A percentile compares a stretch with the other conserved stretches of the same genome.
phyloP scores from a whole-genome alignment of 1,140 invertebrate genomes.

The Caerostris extrusa region DNA sequence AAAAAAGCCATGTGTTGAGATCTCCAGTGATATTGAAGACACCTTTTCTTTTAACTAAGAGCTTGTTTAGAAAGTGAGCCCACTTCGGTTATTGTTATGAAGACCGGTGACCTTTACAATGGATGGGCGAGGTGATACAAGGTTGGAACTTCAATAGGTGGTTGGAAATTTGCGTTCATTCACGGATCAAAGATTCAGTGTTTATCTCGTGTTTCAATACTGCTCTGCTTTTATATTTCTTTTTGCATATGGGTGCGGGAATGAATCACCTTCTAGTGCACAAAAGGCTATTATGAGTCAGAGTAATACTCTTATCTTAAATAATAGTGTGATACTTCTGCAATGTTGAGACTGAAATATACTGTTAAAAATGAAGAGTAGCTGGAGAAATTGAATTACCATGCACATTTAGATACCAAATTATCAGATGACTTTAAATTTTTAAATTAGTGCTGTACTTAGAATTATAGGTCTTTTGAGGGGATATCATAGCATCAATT shows the following conservation, averaged over 20 bases:
- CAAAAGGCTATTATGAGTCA: not conserved
- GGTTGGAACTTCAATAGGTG: not conserved
- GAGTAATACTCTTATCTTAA: constrained; percentile 28
- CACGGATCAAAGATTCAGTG: constrained; percentile 33
- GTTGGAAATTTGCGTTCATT: constrained; percentile 22
- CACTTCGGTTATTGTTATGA: constrained; percentile 36
- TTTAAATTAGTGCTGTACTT: too few relatives aligned
- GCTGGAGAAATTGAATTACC: not conserved
- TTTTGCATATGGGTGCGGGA: constrained; percentile 30
- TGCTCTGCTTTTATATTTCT: constrained; percentile 21
- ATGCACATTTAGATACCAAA: too few relatives aligned
- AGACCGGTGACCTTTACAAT: constrained; percentile 69
- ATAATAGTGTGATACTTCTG: not conserved
- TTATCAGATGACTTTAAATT: too few relatives aligned
- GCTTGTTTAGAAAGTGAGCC: constrained; percentile 67
- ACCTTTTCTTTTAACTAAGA: constrained; percentile 55
- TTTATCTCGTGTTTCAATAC: constrained; percentile 6
- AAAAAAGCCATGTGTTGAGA: constrained; percentile 46
- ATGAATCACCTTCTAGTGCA: not conserved
- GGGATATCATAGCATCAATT: too few relatives aligned
- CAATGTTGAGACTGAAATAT: not conserved
- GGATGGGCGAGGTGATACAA: constrained; percentile 40
- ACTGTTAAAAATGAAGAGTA: not conserved
- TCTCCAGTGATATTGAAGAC: constrained; percentile 40
- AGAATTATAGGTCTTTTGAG: too few relatives aligned